Conservation (phyloP, 2,797 vertebrate genomes). For the Arvicola amphibius region DNA sequence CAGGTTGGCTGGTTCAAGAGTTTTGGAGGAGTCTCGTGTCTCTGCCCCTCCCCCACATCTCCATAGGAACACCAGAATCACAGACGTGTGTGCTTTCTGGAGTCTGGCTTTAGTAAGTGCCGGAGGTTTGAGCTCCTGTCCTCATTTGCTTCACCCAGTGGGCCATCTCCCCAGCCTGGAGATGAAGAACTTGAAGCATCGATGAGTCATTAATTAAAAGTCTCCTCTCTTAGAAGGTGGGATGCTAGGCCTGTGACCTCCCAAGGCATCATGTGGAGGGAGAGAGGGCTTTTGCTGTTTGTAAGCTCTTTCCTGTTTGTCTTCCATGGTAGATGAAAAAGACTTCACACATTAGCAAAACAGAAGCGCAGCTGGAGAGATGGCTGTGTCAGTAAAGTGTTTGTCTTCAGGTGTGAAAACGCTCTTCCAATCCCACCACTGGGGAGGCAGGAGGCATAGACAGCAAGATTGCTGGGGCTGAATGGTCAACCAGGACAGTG, state of each 20-base stretch:
- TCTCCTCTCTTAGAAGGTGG: neutral
- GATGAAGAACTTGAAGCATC: neutral
- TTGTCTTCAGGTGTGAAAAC: neutral
- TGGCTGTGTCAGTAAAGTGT: neutral
- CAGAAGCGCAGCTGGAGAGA: neutral
- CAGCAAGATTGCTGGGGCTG: neutral
- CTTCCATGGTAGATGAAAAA: neutral
- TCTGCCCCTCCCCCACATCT: neutral
- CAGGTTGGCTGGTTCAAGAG: neutral
- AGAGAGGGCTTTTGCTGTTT: neutral
- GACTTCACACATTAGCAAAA: neutral
- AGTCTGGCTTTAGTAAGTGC: neutral
- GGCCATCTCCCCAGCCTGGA: neutral
- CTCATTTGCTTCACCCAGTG: neutral
- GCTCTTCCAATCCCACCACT: neutral
- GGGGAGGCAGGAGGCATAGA: neutral
- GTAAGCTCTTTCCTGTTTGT: neutral
- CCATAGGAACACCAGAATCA: neutral
- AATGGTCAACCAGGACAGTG: neutral
- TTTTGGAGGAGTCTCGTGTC: neutral
- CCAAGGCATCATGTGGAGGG: neutral
- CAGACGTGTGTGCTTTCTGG: neutral
- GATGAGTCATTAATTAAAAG: slow-evolving; percentile 15
- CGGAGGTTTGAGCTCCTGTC: neutral
- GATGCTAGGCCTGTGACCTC: neutral